These are phyloP conservation scores for Sardinella longiceps DNA, from an alignment of 2,797 vertebrate genomes.

Conservation along the genomic window DNA sequence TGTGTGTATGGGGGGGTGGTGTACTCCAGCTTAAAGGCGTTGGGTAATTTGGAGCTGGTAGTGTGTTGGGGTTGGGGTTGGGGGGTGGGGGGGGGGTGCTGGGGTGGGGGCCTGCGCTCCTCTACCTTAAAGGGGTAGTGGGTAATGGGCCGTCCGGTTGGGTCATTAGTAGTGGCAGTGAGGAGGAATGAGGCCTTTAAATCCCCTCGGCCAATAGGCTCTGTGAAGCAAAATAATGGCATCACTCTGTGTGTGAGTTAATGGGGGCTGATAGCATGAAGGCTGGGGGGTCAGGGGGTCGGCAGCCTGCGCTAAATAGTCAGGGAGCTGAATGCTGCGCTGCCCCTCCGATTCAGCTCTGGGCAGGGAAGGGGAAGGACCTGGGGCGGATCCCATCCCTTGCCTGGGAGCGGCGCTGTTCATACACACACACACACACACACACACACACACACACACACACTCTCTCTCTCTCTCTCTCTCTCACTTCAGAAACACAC, in stretches of 20 bases:
- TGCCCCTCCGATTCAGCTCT: slow-evolving; percentile 66
- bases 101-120: slow-evolving; percentile 60
- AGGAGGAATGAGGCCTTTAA: slow-evolving; percentile 80
- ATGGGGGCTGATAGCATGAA: slow-evolving; percentile 87
- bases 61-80: no score
- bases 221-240: slow-evolving; percentile 86
- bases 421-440: slow-evolving; percentile 26
- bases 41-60: no score
- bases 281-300: slow-evolving; percentile 81
- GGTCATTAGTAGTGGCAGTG: slow-evolving; percentile 75
- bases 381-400: slow-evolving; percentile 64
- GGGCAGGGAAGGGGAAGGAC: slow-evolving; percentile 65
- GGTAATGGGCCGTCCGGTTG: slow-evolving; percentile 75
- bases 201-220: slow-evolving; percentile 76
- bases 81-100: no score
- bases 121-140: slow-evolving; percentile 75
- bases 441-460: slow-evolving; percentile 2
- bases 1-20: background rate
- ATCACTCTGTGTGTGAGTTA: slow-evolving; percentile 82
- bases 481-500: no score
- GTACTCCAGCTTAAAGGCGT: background rate
- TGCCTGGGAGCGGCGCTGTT: slow-evolving; percentile 53
- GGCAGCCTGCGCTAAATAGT: slow-evolving; percentile 78
- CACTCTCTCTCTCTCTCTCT: no score
- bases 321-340: slow-evolving; percentile 85